Conservation (phyloP, 2,113 vertebrate genomes). For the Cacatua alba region DNA sequence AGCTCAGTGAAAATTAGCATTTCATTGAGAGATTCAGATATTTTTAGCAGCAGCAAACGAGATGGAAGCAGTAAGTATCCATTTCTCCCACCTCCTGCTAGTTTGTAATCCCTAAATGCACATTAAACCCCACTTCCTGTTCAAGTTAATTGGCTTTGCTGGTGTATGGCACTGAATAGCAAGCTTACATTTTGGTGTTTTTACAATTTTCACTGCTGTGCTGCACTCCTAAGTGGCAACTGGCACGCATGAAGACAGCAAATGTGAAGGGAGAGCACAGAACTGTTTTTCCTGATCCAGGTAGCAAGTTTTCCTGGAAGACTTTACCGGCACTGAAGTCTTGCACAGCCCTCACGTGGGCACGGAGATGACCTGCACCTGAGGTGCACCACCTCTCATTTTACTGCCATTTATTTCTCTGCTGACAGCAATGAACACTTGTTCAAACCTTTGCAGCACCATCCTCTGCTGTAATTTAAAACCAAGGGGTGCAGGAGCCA, state of each 20-base stretch:
- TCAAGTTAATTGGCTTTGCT: background rate
- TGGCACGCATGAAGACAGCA: background rate
- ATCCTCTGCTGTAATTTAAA: background rate
- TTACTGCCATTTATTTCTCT: background rate
- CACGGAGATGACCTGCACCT: background rate
- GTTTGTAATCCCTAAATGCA: background rate
- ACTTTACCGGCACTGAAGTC: background rate
- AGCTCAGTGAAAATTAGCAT: background rate
- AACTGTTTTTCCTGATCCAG: background rate
- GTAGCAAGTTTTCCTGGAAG: background rate
- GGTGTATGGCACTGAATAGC: background rate
- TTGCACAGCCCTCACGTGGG: slow-evolving; percentile 13
- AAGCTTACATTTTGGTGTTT: background rate
- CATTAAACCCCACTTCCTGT: background rate
- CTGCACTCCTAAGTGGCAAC: background rate
- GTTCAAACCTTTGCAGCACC: background rate
- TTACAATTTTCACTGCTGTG: background rate
- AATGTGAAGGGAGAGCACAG: fast-evolving
- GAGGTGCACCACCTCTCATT: background rate
- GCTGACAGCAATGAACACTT: background rate
- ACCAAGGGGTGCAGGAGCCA: background rate
- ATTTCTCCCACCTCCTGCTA: background rate
- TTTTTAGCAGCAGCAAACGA: background rate
- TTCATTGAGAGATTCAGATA: background rate
- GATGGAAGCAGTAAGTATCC: background rate